Conservation (phyloP, 1,140 invertebrate species). For the Mercenaria mercenaria region DNA sequence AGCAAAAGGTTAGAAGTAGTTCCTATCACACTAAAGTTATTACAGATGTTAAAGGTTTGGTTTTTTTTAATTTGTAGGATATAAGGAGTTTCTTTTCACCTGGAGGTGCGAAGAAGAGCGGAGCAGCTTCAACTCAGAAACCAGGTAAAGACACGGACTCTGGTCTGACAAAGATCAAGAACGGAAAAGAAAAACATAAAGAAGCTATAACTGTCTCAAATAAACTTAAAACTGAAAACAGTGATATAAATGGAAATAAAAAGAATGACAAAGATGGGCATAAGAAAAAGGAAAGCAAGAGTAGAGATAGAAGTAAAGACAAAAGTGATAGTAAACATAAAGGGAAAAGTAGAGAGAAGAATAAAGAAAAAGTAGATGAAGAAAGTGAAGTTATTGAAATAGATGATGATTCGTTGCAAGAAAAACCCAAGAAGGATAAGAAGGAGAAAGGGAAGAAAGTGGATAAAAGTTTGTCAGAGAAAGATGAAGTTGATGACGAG, state of each 20-base stretch:
- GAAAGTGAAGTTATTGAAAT: slow-evolving; percentile 33
- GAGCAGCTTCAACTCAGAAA: background rate
- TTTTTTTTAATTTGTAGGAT: slow-evolving; percentile 66
- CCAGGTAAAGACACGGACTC: background rate
- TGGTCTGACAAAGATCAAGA: slow-evolving; percentile 66
- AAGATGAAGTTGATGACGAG: slow-evolving; percentile 63
- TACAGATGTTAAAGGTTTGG: too few species aligned
- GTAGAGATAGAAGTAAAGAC: slow-evolving; percentile 40
- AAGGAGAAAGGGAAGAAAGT: background rate
- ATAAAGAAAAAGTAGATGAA: background rate
- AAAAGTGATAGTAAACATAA: slow-evolving; percentile 26
- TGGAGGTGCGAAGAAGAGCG: slow-evolving; percentile 50
- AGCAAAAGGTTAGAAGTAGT: too few species aligned
- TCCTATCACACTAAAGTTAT: too few species aligned
- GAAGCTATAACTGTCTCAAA: slow-evolving; percentile 1
- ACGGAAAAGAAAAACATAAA: slow-evolving; percentile 53
- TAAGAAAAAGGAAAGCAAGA: slow-evolving; percentile 30
- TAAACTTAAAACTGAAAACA: slow-evolving; percentile 45
- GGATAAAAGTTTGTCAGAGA: slow-evolving; percentile 10
- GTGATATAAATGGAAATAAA: slow-evolving; percentile 49
- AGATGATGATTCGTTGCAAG: background rate
- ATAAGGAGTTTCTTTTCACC: slow-evolving; percentile 74
- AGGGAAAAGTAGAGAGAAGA: slow-evolving; percentile 38
- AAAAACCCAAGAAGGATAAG: slow-evolving; percentile 16
- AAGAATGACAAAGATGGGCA: background rate